A percentile compares a stretch with the other conserved stretches of the same genome.
Evolutionary conservation across 2,797 vertebrate genomes (phyloP).

Genomic region (Crenuchus spilurus): DNA sequence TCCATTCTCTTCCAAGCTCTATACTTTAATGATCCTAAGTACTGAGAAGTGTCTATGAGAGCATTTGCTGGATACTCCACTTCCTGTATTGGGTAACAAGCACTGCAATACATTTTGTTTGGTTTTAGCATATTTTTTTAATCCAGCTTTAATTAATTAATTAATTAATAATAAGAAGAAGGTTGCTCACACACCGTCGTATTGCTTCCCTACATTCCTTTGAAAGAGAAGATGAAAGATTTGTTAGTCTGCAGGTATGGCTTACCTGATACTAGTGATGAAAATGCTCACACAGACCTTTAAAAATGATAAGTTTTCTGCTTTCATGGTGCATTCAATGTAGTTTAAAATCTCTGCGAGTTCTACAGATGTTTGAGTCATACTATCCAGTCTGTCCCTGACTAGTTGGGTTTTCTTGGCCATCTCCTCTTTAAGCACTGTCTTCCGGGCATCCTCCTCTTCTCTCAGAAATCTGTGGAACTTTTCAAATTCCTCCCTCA

Average conservation of each 20-base stretch:
- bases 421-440: conserved; percentile 65
- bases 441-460: conserved; percentile 63
- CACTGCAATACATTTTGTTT: conserved; percentile 56
- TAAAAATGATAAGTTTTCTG: conserved; percentile 62
- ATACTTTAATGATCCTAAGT: conserved; percentile 66
- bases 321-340: conserved; percentile 45
- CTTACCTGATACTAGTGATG: background rate
- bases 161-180: no score
- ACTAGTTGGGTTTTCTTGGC: conserved; percentile 62
- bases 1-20: conserved; percentile 69
- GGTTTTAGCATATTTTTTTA: background rate
- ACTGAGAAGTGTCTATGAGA: conserved; percentile 66
- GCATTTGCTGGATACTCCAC: conserved; percentile 66
- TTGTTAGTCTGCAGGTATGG: background rate
- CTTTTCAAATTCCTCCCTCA: conserved; percentile 69
- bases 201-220: conserved; percentile 72
- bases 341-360: conserved; percentile 59
- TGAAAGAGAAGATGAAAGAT: conserved; percentile 22
- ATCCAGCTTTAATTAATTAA: no score
- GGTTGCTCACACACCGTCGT: conserved; percentile 61
- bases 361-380: conserved; percentile 58
- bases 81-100: conserved; percentile 55
- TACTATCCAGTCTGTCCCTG: conserved; percentile 61
- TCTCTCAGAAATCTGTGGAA: conserved; percentile 65
- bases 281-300: conserved; percentile 56